These are phyloP conservation scores for Tetramorium bicarinatum DNA, from an alignment of 2,888 invertebrate species.

Conservation along the genomic window DNA sequence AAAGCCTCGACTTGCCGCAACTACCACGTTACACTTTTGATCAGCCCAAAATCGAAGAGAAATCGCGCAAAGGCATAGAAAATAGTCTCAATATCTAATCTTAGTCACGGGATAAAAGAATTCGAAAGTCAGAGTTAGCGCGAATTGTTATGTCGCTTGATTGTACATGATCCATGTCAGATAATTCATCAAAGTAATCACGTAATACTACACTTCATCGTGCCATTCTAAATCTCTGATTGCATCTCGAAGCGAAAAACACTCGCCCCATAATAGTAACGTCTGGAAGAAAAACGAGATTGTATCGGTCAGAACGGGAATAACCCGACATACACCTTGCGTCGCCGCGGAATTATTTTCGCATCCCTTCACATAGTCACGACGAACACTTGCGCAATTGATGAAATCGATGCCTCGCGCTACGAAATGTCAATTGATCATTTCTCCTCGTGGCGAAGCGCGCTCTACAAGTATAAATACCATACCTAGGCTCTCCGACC, in stretches of 20 bases:
- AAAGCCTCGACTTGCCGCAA: conserved; percentile 27
- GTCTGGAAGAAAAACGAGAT: conserved; percentile 24
- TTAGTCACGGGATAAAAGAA: conserved; percentile 73
- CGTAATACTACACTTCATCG: background rate
- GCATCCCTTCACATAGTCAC: conserved; percentile 65
- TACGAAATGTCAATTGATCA: conserved; percentile 75
- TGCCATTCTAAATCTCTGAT: background rate
- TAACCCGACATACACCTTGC: background rate
- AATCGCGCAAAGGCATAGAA: conserved; percentile 57
- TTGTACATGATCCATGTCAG: conserved; percentile 50
- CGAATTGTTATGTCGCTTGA: conserved; percentile 72
- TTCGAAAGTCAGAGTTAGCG: conserved; percentile 60
- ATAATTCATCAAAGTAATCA: conserved; percentile 10
- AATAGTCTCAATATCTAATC: conserved; percentile 64
- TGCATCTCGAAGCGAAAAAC: background rate
- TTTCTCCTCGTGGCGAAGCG: conserved; percentile 47
- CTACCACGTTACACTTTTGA: conserved; percentile 57
- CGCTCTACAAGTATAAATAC: conserved; percentile 67
- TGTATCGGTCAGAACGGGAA: background rate
- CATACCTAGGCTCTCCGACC: conserved; percentile 56
- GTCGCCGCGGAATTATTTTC: conserved; percentile 65
- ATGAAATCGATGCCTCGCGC: conserved; percentile 72
- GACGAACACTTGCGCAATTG: conserved; percentile 69
- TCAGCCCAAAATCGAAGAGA: conserved; percentile 62
- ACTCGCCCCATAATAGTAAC: background rate